phyloP scores from a whole-genome alignment of 2,888 invertebrate genomes.

The Gymnocheta viridis region DNA sequence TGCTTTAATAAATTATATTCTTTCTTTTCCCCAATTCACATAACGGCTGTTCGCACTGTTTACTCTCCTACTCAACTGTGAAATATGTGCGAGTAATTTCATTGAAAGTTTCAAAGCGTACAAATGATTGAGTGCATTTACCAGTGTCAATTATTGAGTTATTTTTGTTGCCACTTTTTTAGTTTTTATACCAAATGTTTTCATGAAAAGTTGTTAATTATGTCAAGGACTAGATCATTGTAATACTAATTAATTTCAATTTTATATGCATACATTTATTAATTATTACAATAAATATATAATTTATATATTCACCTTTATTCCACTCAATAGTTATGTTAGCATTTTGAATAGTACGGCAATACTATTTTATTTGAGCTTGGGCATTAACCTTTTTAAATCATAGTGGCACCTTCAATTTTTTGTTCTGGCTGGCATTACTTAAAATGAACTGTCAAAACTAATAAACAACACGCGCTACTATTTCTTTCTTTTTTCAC shows the following conservation, averaged over 20 bases:
- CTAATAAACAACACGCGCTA: slow-evolving; percentile 58
- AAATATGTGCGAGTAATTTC: slow-evolving; percentile 10
- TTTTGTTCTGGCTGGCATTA: not conserved
- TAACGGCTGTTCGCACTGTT: slow-evolving; percentile 44
- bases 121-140: not conserved
- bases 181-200: not conserved
- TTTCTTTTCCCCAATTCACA: slow-evolving; percentile 33
- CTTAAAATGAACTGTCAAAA: slow-evolving; percentile 39
- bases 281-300: no score
- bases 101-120: not conserved
- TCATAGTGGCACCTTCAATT: not conserved
- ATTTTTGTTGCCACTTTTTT: no score
- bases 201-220: not conserved
- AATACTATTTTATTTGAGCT: not conserved
- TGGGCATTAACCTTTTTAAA: not conserved
- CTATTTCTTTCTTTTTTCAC: not conserved
- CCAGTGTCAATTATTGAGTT: not conserved
- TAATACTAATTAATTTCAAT: no score
- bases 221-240: no score
- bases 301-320: not conserved
- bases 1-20: slow-evolving; percentile 16
- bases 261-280: no score
- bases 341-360: not conserved
- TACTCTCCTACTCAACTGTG: slow-evolving; percentile 6
- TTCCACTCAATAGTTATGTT: not conserved